Base-by-base conservation (phyloP, 2,797 vertebrate species). In the Ambastaia sidthimunki region DNA sequence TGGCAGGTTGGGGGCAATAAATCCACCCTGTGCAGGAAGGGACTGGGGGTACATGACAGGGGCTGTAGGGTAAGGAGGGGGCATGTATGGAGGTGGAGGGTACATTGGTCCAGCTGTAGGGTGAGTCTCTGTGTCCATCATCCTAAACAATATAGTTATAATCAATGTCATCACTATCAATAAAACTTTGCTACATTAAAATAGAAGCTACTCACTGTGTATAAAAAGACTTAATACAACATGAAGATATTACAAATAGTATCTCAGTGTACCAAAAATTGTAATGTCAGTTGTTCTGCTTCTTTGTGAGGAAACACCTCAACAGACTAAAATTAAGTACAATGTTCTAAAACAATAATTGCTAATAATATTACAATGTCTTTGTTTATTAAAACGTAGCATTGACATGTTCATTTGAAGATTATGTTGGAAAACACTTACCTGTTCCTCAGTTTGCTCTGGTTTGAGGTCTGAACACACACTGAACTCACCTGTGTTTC, bases 71-170 rank as follows among this genome's bases (percentile, higher is more conserved):
- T 83, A 83, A 0, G 86, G 83, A 34, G 86, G 80, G 34, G 82
- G 80, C 78, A 74, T 50, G 69, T 83, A 80, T 16, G 76, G 59
- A 37, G 83, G 76, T 11, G 81, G 79, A 5, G 69, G 72, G 9
- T 71, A 31, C 50, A 70, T 54, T 7, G 16, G 52, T 55, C 7
- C 48, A 4, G 70, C 47, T 0, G 3, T 19, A 65, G 13, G 21
- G 47, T 0, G 1, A 6, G 78, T 84, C 2, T 76, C 65, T 11
- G 71, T 7, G 3, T 84, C 83, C 0, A 87, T 69, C 90, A 90
- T 93, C 21, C 74, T 92, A 83, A 41, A 55, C 47, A 44, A 81
- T 63, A 72, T 54, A 28, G 21, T 57, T 65, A 28, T 25, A 54
- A 37, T 0, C 2, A 44, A 60, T 15, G 21, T 13, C 0, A 4